A percentile compares a stretch with the other conserved stretches of the same genome.
These are phyloP conservation scores for Poeciliopsis retropinna DNA, from an alignment of 2,113 vertebrate species.

Conservation along the genomic window DNA sequence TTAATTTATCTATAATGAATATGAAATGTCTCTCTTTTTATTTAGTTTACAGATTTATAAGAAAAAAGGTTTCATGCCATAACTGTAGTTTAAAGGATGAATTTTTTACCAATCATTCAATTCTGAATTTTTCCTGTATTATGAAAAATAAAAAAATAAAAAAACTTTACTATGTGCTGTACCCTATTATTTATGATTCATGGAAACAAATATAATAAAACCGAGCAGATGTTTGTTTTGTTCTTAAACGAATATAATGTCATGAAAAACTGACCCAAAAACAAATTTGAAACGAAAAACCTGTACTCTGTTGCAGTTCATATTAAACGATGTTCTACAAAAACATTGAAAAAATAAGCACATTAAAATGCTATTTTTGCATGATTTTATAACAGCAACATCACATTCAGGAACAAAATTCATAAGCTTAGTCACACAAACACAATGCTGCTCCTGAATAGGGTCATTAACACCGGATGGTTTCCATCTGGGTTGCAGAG, in stretches of 20 bases:
- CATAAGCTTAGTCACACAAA: conserved; percentile 39
- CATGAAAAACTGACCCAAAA: too few relatives aligned
- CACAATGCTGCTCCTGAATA: conserved; percentile 32
- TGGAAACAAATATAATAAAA: neutral
- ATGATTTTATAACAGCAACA: conserved; percentile 1
- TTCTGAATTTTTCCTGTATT: neutral
- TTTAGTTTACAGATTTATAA: too few relatives aligned
- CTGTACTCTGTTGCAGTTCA: too few relatives aligned
- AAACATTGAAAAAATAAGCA: neutral
- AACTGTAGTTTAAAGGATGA: neutral
- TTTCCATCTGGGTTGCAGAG: conserved; percentile 60
- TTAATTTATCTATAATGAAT: too few relatives aligned
- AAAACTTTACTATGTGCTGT: too few relatives aligned
- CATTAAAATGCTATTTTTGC: neutral
- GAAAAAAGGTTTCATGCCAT: neutral
- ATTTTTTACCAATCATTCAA: neutral
- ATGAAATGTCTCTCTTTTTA: too few relatives aligned
- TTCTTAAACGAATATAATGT: too few relatives aligned
- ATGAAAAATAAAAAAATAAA: neutral
- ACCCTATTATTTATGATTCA: neutral
- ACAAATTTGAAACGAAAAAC: too few relatives aligned
- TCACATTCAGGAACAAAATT: conserved; percentile 29
- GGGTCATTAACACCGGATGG: conserved; percentile 48
- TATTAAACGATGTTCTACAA: too few relatives aligned
- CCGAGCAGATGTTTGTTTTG: neutral